Base-by-base conservation (phyloP, 2,113 vertebrate species). In the Microcebus murinus region DNA sequence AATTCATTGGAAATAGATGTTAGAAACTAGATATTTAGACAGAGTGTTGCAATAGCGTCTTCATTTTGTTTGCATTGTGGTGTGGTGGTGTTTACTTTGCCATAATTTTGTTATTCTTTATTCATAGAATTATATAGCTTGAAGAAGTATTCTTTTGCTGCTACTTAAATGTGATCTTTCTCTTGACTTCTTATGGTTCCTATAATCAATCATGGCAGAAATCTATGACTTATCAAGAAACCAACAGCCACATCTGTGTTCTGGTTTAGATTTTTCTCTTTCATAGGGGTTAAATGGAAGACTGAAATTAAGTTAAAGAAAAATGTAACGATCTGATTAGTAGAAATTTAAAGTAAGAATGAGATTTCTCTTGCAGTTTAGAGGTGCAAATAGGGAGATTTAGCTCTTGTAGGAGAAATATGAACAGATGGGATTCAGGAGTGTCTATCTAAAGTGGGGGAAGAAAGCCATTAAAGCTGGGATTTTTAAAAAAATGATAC, bases 181-280 rank as follows among this genome's bases (percentile, higher is more conserved):
- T 92, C 63, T 45, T 59, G 31, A 29, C 36, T 92, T 82, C 23
- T 11, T 45, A 13, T 52, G 88, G 45, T 77, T 81, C 42, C 84
- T 88, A 6, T 68, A 59, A 91, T 70, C 63, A 73, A 36, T 45
- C 61, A 45, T 18, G 27, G 70, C 61, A 94, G 65, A 93, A 92
- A 91, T 65, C 55, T 36, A 57, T 14, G 67, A 42, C 21, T 65
- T 74, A 48, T 14, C n/a, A 80, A 94, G 86, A 76, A 96, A 73
- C 59, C 57, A 85, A 70, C 6, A 34, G 42, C 77, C 52, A 23
- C 29, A 63, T 59, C 36, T 55, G 29, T 29, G 29, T 48, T 88
- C 84, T 79, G 61, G 17, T 70, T 95, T 70, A 70, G 34, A n/a
- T 59, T 93, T 82, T 94, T 83, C 86, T 94, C 29, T 86, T 95